phyloP scores from a whole-genome alignment of 92 coral and sea anemone species.

The Diadumene lineata region DNA sequence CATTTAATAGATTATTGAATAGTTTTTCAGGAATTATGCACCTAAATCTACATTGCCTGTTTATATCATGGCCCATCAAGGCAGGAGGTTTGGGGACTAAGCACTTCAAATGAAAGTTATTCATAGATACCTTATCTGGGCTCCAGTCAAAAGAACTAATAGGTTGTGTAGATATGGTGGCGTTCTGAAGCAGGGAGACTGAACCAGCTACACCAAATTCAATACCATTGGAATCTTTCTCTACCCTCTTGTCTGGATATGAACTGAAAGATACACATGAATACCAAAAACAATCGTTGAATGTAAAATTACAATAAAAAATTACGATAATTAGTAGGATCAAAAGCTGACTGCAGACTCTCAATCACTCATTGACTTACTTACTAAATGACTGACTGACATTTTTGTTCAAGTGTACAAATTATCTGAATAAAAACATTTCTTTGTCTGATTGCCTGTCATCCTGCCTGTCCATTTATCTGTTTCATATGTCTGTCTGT shows the following conservation, averaged over 20 bases:
- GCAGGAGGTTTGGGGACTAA: too few species aligned
- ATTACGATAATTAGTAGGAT: too few species aligned
- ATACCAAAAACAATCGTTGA: too few species aligned
- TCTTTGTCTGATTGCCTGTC: too few species aligned
- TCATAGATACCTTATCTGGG: conserved; percentile 83
- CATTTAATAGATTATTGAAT: too few species aligned
- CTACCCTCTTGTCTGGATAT: conserved; percentile 88
- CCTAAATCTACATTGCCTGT: too few species aligned
- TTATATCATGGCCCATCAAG: too few species aligned
- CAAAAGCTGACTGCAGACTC: too few species aligned
- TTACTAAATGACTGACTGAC: neutral
- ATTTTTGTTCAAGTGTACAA: too few species aligned
- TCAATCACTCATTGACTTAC: too few species aligned
- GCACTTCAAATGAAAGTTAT: neutral
- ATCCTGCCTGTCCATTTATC: neutral
- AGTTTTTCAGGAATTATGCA: too few species aligned
- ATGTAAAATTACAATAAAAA: too few species aligned
- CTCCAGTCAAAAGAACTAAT: conserved; percentile 97
- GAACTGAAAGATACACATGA: conserved; percentile 55
- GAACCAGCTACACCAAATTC: conserved; percentile 95
- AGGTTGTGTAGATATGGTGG: conserved; percentile 89
- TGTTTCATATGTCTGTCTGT: neutral
- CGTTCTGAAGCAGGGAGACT: conserved; percentile 86
- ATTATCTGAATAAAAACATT: neutral
- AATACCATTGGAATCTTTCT: conserved; percentile 78